These are phyloP conservation scores for Tinea pellionella DNA, from an alignment of 2,888 invertebrate species.

Conservation along the genomic window DNA sequence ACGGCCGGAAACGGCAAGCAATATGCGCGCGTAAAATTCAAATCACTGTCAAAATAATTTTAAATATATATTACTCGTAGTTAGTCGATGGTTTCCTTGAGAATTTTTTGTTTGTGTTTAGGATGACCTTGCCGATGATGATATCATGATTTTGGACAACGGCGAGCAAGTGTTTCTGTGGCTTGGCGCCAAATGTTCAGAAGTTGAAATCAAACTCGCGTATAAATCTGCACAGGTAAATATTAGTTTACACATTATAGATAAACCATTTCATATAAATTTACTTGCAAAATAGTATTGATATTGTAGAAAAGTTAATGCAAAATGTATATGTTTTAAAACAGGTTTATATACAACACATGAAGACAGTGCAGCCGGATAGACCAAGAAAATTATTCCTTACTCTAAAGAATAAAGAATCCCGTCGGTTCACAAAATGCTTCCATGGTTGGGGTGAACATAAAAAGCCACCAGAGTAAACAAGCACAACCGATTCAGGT, in stretches of 20 bases:
- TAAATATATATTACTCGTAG: too few species aligned
- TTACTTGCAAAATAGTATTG: too few species aligned
- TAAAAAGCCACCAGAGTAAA: constrained; percentile 82
- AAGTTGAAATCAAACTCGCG: constrained; percentile 98
- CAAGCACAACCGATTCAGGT: too few species aligned
- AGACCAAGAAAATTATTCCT: constrained; percentile 90
- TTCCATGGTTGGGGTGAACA: constrained; percentile 99
- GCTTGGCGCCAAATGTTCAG: constrained; percentile 96
- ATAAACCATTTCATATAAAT: too few species aligned
- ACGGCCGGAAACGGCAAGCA: too few species aligned
- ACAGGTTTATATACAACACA: constrained; percentile 98
- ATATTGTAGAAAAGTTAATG: not conserved
- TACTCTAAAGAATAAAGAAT: constrained; percentile 96
- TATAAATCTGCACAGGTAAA: constrained; percentile 96
- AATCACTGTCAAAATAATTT: too few species aligned
- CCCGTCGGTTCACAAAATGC: constrained; percentile 94
- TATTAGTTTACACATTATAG: too few species aligned
- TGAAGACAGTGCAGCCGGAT: constrained; percentile 94
- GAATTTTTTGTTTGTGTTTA: constrained; percentile 33
- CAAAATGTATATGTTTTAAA: too few species aligned
- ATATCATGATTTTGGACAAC: constrained; percentile 99
- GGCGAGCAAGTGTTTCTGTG: constrained; percentile 98
- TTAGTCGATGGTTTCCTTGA: too few species aligned
- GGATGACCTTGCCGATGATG: constrained; percentile 99
- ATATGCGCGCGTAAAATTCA: too few species aligned